Evolutionary conservation across 1,140 invertebrate species (phyloP).

Genomic region (Hylaeus anthracinus): DNA sequence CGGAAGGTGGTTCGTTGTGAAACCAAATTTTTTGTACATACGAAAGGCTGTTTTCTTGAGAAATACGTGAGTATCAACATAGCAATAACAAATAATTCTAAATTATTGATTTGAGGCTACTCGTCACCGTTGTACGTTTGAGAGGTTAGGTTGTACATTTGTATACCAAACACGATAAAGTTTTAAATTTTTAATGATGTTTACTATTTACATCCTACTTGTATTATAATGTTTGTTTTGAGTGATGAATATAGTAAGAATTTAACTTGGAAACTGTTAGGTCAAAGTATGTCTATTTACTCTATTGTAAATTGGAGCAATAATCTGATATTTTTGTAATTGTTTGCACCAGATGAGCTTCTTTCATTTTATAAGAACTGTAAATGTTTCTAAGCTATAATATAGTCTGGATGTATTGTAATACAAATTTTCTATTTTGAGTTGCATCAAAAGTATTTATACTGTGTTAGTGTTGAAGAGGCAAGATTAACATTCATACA

Average conservation of each 20-base stretch:
- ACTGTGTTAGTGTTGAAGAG: no score
- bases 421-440: not conserved
- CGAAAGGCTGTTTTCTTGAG: conserved; percentile 14
- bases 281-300: not conserved
- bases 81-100: not conserved
- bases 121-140: not conserved
- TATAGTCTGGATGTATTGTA: no score
- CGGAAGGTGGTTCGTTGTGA: conserved; percentile 37
- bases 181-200: conserved; percentile 1
- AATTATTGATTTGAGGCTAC: not conserved
- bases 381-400: no score
- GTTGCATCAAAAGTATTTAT: no score
- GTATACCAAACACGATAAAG: not conserved
- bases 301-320: not conserved
- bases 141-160: conserved; percentile 47
- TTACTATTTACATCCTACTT: not conserved
- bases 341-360: not conserved
- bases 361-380: no score
- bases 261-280: not conserved
- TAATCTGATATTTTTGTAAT: not conserved
- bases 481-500: no score
- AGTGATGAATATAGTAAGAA: not conserved
- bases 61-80: conserved; percentile 42
- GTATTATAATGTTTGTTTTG: not conserved
- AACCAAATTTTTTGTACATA: conserved; percentile 44